Percentiles rank a stretch among this genome's conserved stretches.
Evolutionary conservation across 2,888 invertebrate species (phyloP).

Genomic region (Xestia sexstrigata): DNA sequence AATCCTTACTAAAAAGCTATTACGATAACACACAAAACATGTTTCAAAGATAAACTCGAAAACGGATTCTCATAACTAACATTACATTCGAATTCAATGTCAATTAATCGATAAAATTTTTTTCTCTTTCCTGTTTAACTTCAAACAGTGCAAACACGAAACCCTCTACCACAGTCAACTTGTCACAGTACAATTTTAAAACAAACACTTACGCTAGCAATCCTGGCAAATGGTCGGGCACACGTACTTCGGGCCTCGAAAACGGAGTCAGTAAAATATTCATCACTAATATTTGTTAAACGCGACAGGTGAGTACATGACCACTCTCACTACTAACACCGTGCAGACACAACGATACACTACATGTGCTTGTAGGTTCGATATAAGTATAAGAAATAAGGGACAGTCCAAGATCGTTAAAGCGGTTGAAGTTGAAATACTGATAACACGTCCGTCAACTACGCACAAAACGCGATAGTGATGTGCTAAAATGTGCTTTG

Average conservation of each 20-base stretch:
- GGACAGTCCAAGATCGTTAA: slow-evolving; percentile 57
- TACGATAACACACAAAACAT: not conserved
- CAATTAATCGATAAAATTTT: slow-evolving; percentile 38
- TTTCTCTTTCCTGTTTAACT: slow-evolving; percentile 17
- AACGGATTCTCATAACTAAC: not conserved
- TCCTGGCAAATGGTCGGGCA: slow-evolving; percentile 70
- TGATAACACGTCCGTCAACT: slow-evolving; percentile 66
- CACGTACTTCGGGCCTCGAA: slow-evolving; percentile 69
- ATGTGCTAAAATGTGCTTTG: slow-evolving; percentile 58
- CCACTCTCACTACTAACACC: slow-evolving; percentile 58
- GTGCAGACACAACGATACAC: slow-evolving; percentile 40
- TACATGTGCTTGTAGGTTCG: slow-evolving; percentile 53
- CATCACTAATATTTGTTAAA: slow-evolving; percentile 66
- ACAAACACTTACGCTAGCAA: slow-evolving; percentile 72
- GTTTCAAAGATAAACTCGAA: slow-evolving; percentile 10
- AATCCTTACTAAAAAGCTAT: not conserved
- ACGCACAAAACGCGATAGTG: slow-evolving; percentile 56
- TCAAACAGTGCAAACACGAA: slow-evolving; percentile 18
- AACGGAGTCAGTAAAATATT: slow-evolving; percentile 75
- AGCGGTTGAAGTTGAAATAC: slow-evolving; percentile 37
- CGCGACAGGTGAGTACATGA: slow-evolving; percentile 62
- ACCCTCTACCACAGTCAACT: not conserved
- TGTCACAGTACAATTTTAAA: slow-evolving; percentile 16
- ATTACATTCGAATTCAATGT: slow-evolving; percentile 23
- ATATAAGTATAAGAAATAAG: slow-evolving; percentile 46